A percentile compares a stretch with the other conserved stretches of the same genome.
These are phyloP conservation scores for Sussaba pulchella DNA, from an alignment of 2,888 invertebrate genomes.

Conservation along the genomic window DNA sequence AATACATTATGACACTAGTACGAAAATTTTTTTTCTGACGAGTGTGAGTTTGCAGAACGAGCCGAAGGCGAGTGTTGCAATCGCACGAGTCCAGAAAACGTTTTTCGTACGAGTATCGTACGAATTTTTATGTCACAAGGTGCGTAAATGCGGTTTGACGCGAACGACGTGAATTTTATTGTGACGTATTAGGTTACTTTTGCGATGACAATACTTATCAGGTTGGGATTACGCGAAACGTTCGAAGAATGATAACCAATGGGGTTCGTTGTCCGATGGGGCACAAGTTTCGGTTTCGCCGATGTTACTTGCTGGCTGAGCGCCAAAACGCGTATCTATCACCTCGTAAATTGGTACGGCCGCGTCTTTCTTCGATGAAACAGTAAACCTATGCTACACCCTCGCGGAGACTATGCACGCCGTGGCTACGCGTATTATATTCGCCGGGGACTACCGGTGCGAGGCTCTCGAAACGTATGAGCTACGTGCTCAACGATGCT, in stretches of 20 bases:
- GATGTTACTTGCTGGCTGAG: constrained; percentile 70
- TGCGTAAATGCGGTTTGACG: no score
- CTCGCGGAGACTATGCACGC: background rate
- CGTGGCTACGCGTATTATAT: constrained; percentile 3
- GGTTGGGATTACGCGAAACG: no score
- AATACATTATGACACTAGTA: no score
- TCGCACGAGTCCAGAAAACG: no score
- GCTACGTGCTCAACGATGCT: constrained; percentile 41
- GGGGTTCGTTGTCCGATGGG: constrained; percentile 36
- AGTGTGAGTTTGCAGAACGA: no score
- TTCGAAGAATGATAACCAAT: background rate
- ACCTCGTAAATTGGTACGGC: constrained; percentile 77
- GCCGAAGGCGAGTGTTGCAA: no score
- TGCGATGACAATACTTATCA: no score
- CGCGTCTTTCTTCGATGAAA: constrained; percentile 53
- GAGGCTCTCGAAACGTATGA: constrained; percentile 35
- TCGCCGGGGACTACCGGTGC: background rate
- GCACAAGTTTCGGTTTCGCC: constrained; percentile 50
- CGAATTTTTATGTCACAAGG: no score
- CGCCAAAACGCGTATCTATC: constrained; percentile 79
- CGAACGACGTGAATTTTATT: no score
- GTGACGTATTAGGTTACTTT: no score
- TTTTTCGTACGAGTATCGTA: no score
- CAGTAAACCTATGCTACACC: constrained; percentile 26
- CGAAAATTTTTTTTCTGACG: no score